Evolutionary conservation across 2,888 invertebrate species (phyloP).

Genomic region (Macropis europaea): DNA sequence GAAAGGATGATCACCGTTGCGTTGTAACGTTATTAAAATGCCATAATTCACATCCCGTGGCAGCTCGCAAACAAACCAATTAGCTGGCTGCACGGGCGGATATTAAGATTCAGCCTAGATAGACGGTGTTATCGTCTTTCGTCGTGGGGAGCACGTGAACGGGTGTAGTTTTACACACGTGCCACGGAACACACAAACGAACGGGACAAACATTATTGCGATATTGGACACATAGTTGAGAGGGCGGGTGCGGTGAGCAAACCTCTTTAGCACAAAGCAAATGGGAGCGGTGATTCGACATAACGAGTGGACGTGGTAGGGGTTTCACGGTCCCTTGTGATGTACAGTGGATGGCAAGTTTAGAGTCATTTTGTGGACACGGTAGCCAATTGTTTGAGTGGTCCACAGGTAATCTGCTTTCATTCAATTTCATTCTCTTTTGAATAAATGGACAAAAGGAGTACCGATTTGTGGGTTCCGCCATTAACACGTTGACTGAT

Average conservation of each 20-base stretch:
- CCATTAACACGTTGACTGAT: no score
- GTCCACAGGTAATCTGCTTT: no score
- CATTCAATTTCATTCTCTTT: no score
- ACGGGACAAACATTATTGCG: constrained; percentile 40
- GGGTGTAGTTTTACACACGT: constrained; percentile 32
- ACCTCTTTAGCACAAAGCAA: constrained; percentile 48
- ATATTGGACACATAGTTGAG: constrained; percentile 38
- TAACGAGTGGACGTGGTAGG: background rate
- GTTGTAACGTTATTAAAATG: constrained; percentile 51
- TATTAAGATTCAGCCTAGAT: constrained; percentile 61
- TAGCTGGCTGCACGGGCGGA: constrained; percentile 58
- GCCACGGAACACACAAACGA: constrained; percentile 14
- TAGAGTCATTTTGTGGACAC: background rate
- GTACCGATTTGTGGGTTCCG: no score
- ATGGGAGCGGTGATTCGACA: constrained; percentile 34
- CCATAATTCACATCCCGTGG: constrained; percentile 62
- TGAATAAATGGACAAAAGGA: no score
- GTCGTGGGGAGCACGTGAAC: constrained; percentile 4
- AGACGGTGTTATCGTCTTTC: constrained; percentile 34
- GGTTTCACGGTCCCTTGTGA: background rate
- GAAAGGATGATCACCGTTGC: constrained; percentile 20
- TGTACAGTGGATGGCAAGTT: background rate
- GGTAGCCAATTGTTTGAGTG: no score
- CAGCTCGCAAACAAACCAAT: constrained; percentile 66
- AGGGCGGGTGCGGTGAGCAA: constrained; percentile 13